phyloP scores from a whole-genome alignment of 2,797 vertebrate species.

The Microctenopoma steveboyesi region DNA sequence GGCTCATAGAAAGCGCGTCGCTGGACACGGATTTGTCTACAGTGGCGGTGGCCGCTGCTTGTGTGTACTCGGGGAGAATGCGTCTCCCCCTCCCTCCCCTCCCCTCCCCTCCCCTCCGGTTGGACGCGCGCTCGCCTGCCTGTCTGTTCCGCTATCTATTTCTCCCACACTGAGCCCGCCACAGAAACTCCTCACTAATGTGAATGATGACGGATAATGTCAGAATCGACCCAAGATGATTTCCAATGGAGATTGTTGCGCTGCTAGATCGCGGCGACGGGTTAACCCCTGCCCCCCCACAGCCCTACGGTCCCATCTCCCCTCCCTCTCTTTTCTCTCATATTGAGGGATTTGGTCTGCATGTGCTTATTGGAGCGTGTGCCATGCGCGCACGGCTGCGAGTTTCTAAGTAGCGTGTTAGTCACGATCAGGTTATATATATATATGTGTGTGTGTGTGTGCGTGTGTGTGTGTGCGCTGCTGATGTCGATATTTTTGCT shows the following conservation, averaged over 20 bases:
- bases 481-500: constrained; percentile 37
- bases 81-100: constrained; percentile 64
- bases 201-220: constrained; percentile 44
- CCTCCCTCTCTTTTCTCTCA: constrained; percentile 22
- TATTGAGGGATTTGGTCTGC: constrained; percentile 58
- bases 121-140: constrained; percentile 59
- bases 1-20: constrained; percentile 80
- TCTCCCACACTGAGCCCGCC: constrained; percentile 60
- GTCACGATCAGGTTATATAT: constrained; percentile 53
- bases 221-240: constrained; percentile 40
- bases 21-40: constrained; percentile 78
- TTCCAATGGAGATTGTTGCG: constrained; percentile 25
- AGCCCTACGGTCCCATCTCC: no score
- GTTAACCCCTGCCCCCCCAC: background rate
- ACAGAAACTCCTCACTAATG: constrained; percentile 50
- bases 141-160: constrained; percentile 65
- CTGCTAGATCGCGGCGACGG: constrained; percentile 30
- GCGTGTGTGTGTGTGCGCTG: constrained; percentile 31
- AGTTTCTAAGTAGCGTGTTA: constrained; percentile 61
- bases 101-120: constrained; percentile 56
- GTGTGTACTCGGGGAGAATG: constrained; percentile 74
- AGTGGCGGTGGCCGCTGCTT: constrained; percentile 77
- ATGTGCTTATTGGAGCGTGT: constrained; percentile 78
- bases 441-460: no score
- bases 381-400: constrained; percentile 42